Evolutionary conservation across 2,113 vertebrate species (phyloP), one percentile per base, ranked within the genome.

Genomic region (Cavia aperea): DNA sequence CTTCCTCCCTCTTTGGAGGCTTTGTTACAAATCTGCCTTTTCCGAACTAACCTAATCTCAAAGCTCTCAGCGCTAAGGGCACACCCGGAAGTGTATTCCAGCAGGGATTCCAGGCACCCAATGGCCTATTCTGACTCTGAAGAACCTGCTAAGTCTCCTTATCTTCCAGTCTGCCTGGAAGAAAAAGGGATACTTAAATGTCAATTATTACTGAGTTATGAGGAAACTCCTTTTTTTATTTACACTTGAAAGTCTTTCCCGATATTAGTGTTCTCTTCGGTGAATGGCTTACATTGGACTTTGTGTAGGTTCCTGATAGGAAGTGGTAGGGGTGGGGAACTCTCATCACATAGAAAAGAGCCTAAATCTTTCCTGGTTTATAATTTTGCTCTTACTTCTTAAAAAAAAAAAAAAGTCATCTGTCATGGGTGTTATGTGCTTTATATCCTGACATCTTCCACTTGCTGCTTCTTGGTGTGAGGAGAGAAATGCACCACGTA

Each of bases 181-280:
- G 84, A 51, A 68, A 82, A 78, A 90, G 36, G 56, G 26, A 87
- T 56, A 60, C 24, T 93, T 77, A 66, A 60, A 66, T 86, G 24
- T 81, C 31, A 86, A 12, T 24, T 88, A 19, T n/a, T n/a, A n/a
- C 39, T 84, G 54, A 43, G 19, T 79, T 90, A 46, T 79, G 73
- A 92, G 33, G 68, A 75, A 90, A 92, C 54, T 62, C 49, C 70
- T 39, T 68, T 84, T 54, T 96, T 94, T 90, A 94, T 95, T 94
- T 91, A 88, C 81, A 87, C 49, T 92, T 68, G 60, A 65, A 62
- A 81, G 66, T 88, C 65, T 81, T 60, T 79, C 70, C 19, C 21
- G 39, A 51, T 33, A 16, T 62, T 70, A 60, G 60, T 65, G 60
- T 90, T 93, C 60, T 60, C 39, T 49, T 91, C 54, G 90, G 54